Percentiles rank a stretch among this genome's conserved stretches.
Conservation (phyloP, 1,140 invertebrate genomes). For the Plectrocnemia conspersa region DNA sequence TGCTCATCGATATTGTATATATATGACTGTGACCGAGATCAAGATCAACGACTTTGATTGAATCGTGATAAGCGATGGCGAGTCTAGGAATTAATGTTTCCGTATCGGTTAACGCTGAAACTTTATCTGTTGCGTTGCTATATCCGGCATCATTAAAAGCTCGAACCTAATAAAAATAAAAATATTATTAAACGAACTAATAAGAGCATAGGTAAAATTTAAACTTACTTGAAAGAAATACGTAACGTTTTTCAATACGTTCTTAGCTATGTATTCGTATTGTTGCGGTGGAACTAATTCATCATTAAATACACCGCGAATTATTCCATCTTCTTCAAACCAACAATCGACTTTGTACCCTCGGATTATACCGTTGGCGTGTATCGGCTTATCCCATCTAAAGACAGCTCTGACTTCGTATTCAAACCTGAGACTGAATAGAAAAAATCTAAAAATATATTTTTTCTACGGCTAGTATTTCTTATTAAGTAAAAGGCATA, state of each 20-base stretch:
- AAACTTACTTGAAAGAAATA: conserved; percentile 68
- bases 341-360: conserved; percentile 70
- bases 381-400: conserved; percentile 72
- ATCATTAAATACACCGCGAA: conserved; percentile 40
- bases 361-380: conserved; percentile 67
- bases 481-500: conserved; percentile 2
- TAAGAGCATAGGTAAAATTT: neutral
- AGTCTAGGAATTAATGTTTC: conserved; percentile 74
- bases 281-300: conserved; percentile 41
- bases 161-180: conserved; percentile 55
- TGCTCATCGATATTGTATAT: conserved; percentile 54
- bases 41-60: conserved; percentile 67
- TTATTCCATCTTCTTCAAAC: conserved; percentile 42
- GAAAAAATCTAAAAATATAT: conserved; percentile 33
- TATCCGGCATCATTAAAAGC: conserved; percentile 72
- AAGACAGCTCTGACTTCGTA: conserved; percentile 54
- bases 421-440: conserved; percentile 44
- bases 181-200: neutral
- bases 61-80: conserved; percentile 66
- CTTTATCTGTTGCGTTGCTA: conserved; percentile 60
- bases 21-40: conserved; percentile 57
- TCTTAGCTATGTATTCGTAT: conserved; percentile 54
- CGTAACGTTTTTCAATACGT: conserved; percentile 57
- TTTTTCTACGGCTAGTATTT: neutral
- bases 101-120: conserved; percentile 58